Base-by-base conservation (phyloP, 2,113 vertebrate species). In the Chaenogobius annularis region DNA sequence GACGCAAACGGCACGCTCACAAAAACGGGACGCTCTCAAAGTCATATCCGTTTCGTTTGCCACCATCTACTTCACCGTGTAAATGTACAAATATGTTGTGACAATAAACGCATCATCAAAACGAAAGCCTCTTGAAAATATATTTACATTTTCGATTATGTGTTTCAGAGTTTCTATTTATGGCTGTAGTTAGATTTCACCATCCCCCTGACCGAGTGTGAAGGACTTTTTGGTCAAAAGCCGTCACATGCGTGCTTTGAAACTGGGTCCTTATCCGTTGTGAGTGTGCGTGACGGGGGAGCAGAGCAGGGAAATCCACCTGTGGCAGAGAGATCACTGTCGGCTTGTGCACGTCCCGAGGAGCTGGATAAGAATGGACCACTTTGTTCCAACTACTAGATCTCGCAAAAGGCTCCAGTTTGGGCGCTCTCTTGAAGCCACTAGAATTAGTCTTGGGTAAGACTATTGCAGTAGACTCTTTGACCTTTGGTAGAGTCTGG, bases 61-160 rank as follows among this genome's bases (percentile, higher is more conserved):
- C 91, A 91, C 92, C 92, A 89, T 90, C 90, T 94, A 40, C 90
- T 85, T 92, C 93, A 94, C 91, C 82, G 72, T 93, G 92, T 94
- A 93, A 95, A 94, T 98, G 96, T 98, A 94, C 55, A 58, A 58
- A 94, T 87, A 89, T 94, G 92, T 95, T 95, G 94, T 94, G 93
- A 95, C 92, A 97, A 97, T 98, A 98, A 97, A 94, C 91, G 78
- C 88, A 89, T 93, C 90, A 84, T 56, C 79, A 91, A 91, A 92
- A 88, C 58, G 83, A 71, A 65, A 46, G 73, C 22, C 59, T 85
- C 76, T 75, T 82, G 14, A 78, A 23, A 72, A 50, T 73, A 44
- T 78, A 59, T 17, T 86, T 74, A 58, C 26, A 26, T 74, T 71
- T 74, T 7, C 5, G 13, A 68, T 64, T 54, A 67, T 73, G 48